Conservation (phyloP, 1,140 invertebrate genomes). For the Drosophila orena region DNA sequence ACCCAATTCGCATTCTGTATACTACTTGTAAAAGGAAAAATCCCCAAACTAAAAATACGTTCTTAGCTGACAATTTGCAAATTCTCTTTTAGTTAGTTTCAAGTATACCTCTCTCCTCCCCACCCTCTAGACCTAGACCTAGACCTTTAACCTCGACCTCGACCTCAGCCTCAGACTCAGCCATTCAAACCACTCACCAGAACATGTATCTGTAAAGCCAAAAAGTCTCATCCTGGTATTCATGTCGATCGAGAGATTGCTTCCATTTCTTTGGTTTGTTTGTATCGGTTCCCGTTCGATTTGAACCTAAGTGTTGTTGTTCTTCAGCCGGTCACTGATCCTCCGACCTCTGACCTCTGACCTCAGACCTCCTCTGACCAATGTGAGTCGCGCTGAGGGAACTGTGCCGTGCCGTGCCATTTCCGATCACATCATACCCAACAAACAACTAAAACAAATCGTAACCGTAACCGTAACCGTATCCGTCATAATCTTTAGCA, state of each 20-base stretch:
- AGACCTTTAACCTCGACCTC: conserved; percentile 4
- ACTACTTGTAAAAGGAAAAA: conserved; percentile 29
- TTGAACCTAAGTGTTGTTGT: conserved; percentile 76
- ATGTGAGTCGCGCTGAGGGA: conserved; percentile 22
- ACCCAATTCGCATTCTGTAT: conserved; percentile 54
- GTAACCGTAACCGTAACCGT: conserved; percentile 36
- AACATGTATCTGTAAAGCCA: conserved; percentile 42
- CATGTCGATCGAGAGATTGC: conserved; percentile 35
- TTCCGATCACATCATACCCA: conserved; percentile 48
- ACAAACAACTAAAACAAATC: conserved; percentile 44
- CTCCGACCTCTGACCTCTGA: conserved; percentile 16
- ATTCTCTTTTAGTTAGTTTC: conserved; percentile 72
- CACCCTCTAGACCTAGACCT: conserved; percentile 13
- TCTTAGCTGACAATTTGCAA: conserved; percentile 63
- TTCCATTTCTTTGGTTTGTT: conserved; percentile 42
- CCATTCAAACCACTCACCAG: conserved; percentile 35
- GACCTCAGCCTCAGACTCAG: conserved; percentile 16
- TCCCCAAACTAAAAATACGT: conserved; percentile 27
- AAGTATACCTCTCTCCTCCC: conserved; percentile 21
- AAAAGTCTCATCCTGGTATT: conserved; percentile 40
- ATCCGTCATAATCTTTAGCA: conserved; percentile 46
- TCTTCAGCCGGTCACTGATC: conserved; percentile 49
- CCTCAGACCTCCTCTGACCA: conserved; percentile 19
- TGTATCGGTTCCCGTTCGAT: conserved; percentile 76
- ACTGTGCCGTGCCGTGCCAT: conserved; percentile 33